Evolutionary conservation across 2,888 invertebrate species (phyloP), one percentile per base, ranked within the genome.

Genomic region (Eupelmus urozonus): DNA sequence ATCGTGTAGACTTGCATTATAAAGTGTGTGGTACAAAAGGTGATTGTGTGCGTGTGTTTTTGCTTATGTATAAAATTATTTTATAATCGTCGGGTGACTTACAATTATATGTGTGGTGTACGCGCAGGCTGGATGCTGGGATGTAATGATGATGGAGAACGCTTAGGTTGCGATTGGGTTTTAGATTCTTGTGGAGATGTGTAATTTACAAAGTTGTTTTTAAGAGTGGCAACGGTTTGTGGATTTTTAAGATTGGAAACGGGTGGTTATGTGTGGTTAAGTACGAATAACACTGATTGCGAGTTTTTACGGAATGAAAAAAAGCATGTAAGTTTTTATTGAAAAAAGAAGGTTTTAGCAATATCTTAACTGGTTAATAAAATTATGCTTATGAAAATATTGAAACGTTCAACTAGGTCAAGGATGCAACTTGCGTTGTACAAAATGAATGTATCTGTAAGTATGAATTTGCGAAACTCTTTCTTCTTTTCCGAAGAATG

Each of bases 41-140:
- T 29, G 45, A 3, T 45, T 11, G 29, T 23, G 29, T 13, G 23
- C 55, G 53, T 25, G 25, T n/a, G 55, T 25, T 16, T 42, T 40
- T 40, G 40, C 11, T n/a, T 16, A 16, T 60, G 42, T 69, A 71
- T 45, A 69, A 69, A 69, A 69, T 57, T 69, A 45, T 45, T 69
- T 57, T 59, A 69, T 59, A 69, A 69, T 42, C 20, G 42, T 69
- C 45, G 13, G n/a, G 57, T 27, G 40, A 5, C 57, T 42, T 59
- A 59, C 25, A 69, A 57, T 59, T 57, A 57, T 11, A 51, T 5
- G 34, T 34, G 9, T 34, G n/a, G 34, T 34, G 34, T 34, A 34
- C 9, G 34, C 9, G 3, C 9, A 34, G 9, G 9, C n/a, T n/a
- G 34, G 3, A 34, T 34, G 9, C 34, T 34, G 3, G 3, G 3